Evolutionary conservation across 1,140 invertebrate genomes (phyloP).

Genomic region (Phthorimaea operculella): DNA sequence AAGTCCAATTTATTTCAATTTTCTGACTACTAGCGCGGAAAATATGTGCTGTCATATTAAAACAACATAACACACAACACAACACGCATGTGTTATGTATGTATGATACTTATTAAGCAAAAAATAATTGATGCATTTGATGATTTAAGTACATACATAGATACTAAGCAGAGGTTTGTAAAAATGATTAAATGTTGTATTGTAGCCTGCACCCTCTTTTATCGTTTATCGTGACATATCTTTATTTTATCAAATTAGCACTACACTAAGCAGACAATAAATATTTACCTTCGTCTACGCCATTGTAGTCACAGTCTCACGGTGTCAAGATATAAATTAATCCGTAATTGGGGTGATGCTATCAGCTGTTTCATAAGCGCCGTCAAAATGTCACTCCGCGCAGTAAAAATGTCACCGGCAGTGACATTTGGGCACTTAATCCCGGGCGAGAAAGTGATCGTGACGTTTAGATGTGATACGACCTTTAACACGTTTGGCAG

Average conservation of each 20-base stretch:
- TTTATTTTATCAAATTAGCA: background rate
- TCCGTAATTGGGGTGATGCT: background rate
- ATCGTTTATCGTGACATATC: too few species aligned
- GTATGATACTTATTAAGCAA: too few species aligned
- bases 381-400: conserved; percentile 5
- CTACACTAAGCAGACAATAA: background rate
- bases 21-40: too few species aligned
- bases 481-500: background rate
- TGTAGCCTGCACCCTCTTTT: too few species aligned
- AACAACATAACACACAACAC: too few species aligned
- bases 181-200: too few species aligned
- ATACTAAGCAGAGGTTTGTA: too few species aligned
- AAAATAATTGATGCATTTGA: too few species aligned
- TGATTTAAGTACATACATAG: too few species aligned
- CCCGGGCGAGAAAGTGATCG: conserved; percentile 1
- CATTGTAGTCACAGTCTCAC: background rate
- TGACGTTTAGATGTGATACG: background rate
- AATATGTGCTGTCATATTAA: too few species aligned
- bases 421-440: background rate
- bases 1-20: too few species aligned
- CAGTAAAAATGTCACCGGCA: background rate
- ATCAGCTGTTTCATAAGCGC: conserved; percentile 1
- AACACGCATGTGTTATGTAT: too few species aligned
- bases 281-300: background rate
- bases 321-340: background rate